Conservation (phyloP, 2,797 vertebrate species). For the Hippocampus kuda region DNA sequence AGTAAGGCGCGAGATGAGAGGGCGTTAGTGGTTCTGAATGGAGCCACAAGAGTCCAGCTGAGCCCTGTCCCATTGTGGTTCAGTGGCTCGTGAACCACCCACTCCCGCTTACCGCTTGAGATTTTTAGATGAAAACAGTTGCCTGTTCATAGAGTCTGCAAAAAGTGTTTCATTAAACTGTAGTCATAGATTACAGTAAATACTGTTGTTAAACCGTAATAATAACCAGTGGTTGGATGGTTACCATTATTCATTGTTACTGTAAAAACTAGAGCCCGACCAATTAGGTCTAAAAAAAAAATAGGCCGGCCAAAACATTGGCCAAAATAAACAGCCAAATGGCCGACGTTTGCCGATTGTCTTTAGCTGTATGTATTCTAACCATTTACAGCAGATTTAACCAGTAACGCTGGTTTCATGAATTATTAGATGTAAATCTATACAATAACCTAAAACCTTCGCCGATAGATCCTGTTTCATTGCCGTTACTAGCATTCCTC, state of each 20-base stretch:
- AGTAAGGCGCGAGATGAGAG: slow-evolving; percentile 12
- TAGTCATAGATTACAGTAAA: background rate
- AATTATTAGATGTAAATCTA: no score
- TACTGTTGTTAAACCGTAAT: no score
- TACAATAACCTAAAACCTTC: background rate
- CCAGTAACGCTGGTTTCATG: no score
- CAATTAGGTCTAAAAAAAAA: no score
- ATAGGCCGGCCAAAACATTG: no score
- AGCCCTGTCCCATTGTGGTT: slow-evolving; percentile 22
- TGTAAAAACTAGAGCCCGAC: no score
- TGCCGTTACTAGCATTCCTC: background rate
- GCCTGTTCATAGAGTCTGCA: background rate
- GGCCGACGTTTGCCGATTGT: no score
- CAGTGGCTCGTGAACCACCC: slow-evolving; percentile 26
- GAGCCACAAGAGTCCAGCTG: slow-evolving; percentile 15
- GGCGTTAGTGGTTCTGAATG: slow-evolving; percentile 10
- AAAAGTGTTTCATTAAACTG: background rate
- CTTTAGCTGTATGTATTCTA: no score
- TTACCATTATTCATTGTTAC: no score
- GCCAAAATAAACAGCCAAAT: no score
- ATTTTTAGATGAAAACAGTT: slow-evolving; percentile 25
- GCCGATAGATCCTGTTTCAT: background rate
- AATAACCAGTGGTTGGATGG: no score
- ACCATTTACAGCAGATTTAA: no score
- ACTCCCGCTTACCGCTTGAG: slow-evolving; percentile 5